Base-by-base conservation (phyloP, 1,140 invertebrate genomes). In the Nebria ingens region DNA sequence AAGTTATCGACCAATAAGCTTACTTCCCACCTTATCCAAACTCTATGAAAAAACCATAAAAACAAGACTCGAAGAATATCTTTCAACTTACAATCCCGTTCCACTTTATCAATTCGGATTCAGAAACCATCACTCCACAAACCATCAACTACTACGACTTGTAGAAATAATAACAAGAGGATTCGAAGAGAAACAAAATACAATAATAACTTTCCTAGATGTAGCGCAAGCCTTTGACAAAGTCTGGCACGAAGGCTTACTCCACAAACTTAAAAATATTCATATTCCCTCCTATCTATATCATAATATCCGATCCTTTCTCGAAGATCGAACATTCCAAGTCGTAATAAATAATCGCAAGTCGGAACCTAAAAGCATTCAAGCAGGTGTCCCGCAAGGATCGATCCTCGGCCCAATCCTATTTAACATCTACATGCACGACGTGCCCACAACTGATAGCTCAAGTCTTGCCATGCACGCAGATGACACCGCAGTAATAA, bases 151-250 rank as follows among this genome's bases (percentile, higher is more conserved):
- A 34, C 25, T 34, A 9, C 25, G 25, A 34, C n/a, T 34, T 6
- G 6, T n/a, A 9, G 25, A 45, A 45, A 45, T 45, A 45, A 45
- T 45, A 19, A 25, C 29, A 4, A 45, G 19, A 13, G 53, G 57
- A 17, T 60, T 59, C 40, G 54, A 57, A 17, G 20, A 20, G 17
- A 58, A 57, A 19, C 50, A 55, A 57, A 19, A n/a, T 15, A 67
- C 64, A 21, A 52, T 38, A 12, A 51, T 62, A 21, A 19, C 61
- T 2, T 55, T 64, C 17, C 52, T 70, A 1, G 66, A 70, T 38
- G 57, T 67, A n/a, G 59, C 66, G 52, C 67, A 67, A 51, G 68
- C 68, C 2, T 69, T 69, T 53, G 67, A 70, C 54, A 60, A 40
- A 53, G 65, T 68, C 2, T 68, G 66, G 65, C 62, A 62, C 15